Base-by-base conservation (phyloP, 1,140 invertebrate genomes). In the Ridgeia piscesae region DNA sequence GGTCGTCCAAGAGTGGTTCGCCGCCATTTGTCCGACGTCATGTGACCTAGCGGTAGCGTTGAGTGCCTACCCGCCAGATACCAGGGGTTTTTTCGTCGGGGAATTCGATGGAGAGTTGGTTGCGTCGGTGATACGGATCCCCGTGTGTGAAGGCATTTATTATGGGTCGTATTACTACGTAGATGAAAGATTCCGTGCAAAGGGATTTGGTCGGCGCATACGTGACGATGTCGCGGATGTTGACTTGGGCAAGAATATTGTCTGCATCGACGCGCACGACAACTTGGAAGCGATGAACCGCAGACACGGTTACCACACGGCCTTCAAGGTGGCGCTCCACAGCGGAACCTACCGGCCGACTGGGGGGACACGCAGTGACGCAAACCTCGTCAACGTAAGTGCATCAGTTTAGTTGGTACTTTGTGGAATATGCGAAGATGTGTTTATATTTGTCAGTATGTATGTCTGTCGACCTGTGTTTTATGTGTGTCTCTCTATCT, bases 141-240 rank as follows among this genome's bases (percentile, higher is more conserved):
- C 92, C 48, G 77, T 89, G 77, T 89, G 92, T 33, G 89, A 92
- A 34, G 92, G 89, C 34, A 8, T 89, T 34, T 89, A 89, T 27
- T 92, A 92, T 35, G 34, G 77, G 42, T 92, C 92, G 89, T 89
- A 89, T 42, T 92, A 89, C 48, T 92, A 92, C 34, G 92, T 92
- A 8, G 88, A 89, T 11, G 88, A 92, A 33, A 89, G 89, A 48
- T 92, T 48, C 31, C 92, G 92, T 31, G 35, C 35, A 6, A 42
- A 35, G 17, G 92, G 92, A 6, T 92, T 42, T 50, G 92, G 92
- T 21, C 33, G 88, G 90, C 77, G 92, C 6, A 89, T 92, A 33
- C 35, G 35, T 21, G 92, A 92, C 42, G 88, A 92, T n/a, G 92
- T 92, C 6, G 92, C 92, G 1, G 77, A 8, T 14, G 92, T 17